Base-by-base conservation (phyloP, 2,797 vertebrate species). In the Sebastes alutus region DNA sequence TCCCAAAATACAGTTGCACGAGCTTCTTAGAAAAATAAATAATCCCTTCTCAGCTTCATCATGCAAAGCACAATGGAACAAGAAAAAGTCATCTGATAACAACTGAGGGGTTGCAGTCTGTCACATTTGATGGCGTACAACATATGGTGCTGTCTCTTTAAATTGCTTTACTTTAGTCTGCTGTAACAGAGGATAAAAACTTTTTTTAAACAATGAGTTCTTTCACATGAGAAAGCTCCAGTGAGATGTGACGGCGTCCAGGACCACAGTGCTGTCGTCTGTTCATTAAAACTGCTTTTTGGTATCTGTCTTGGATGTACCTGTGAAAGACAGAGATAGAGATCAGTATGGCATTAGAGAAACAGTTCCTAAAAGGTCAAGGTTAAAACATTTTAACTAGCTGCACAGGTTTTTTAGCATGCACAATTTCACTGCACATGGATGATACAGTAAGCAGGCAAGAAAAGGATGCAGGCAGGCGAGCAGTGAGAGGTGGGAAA, bases 241-340 rank as follows among this genome's bases (percentile, higher is more conserved):
- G 67, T 63, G 68, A 85, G 72, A 60, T 33, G 67, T 33, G 70
- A 77, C 67, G 58, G 29, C 60, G 76, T 87, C 58, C 49, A 52
- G 75, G 65, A 78, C 75, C 88, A 76, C 71, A 87, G 83, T 68
- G 82, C 68, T 66, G 90, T 55, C 38, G 3, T 87, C 86, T 73
- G 62, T 52, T 89, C 66, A 56, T 72, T 68, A 38, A 52, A 86
- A 76, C 79, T 84, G 71, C 81, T 92, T 87, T 90, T 90, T 81
- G 83, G 83, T 83, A 52, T 88, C 84, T 80, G 69, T 83, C 52
- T 88, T 81, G 55, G 78, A 89, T 78, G 77, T 12, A 88, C 84
- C 95, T 96, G 91, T 54, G 75, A 83, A 80, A 75, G 72, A 89
- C 67, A 92, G 65, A 78, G 20, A 82, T 18, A 67, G n/a, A 72